phyloP scores from a whole-genome alignment of 2,888 invertebrate genomes.

The Anodontia alba region DNA sequence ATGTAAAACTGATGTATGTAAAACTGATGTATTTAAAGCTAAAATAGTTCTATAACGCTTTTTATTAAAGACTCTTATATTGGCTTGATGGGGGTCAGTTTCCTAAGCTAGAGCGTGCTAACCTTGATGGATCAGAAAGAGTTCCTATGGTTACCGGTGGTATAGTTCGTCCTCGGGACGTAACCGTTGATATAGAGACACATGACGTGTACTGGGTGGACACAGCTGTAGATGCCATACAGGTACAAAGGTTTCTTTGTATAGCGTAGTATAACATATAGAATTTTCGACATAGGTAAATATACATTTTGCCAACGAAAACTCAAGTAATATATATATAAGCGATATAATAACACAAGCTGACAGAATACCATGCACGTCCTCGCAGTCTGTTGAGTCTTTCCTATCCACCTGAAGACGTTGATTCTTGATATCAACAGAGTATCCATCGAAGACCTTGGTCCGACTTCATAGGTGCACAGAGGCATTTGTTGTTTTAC shows the following conservation, averaged over 20 bases:
- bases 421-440: too few species aligned
- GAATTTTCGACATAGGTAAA: background rate
- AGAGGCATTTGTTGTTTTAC: too few species aligned
- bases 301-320: background rate
- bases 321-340: background rate
- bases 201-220: constrained; percentile 99
- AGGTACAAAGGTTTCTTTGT: too few species aligned
- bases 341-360: background rate
- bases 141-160: constrained; percentile 92
- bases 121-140: constrained; percentile 91
- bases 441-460: too few species aligned
- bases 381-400: too few species aligned
- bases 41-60: too few species aligned
- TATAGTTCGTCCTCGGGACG: constrained; percentile 91
- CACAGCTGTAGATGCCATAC: constrained; percentile 96
- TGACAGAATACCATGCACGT: constrained; percentile 76
- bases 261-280: too few species aligned
- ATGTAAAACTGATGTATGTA: too few species aligned
- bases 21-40: too few species aligned
- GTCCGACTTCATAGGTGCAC: too few species aligned
- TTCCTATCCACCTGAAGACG: too few species aligned
- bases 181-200: constrained; percentile 93
- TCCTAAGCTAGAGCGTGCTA: constrained; percentile 91
- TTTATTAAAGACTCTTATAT: constrained; percentile 91
- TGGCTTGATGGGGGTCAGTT: constrained; percentile 97